Base-by-base conservation (phyloP, 2,113 vertebrate species). In the Nesogale talazaci region DNA sequence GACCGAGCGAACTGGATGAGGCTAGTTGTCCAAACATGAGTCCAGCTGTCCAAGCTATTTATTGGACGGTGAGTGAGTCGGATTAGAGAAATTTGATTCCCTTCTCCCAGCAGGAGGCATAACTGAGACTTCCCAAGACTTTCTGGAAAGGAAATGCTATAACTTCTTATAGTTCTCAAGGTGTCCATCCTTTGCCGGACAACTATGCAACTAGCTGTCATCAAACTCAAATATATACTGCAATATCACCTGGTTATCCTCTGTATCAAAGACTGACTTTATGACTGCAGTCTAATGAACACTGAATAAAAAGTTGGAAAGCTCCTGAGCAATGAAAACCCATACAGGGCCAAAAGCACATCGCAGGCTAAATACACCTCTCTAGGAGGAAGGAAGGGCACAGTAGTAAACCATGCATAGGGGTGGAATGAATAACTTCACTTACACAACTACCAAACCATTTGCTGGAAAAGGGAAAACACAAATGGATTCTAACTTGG, bases 361-460 rank as follows among this genome's bases (percentile, higher is more conserved):
- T 12, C 38, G 0, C 5, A 65, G 14, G 2, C 20, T 52, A 0
- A 2, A 2, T 6, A 29, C 17, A 20, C 14, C 12, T 56, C 59
- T 57, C 12, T 22, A 15, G 52, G 31, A 65, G 29, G 17, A 46
- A 81, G 23, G 17, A 23, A 72, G 22, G 14, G 16, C 0, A 69
- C 4, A 22, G 59, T 6, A 57, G 6, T 27, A 79, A 75, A 57
- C 3, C 29, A 42, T 38, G 34, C 1, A 9, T 9, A 9, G 6
- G 1, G 69, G 6, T 25, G 83, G 57, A 19, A 10, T 23, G 10
- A 52, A 16, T 29, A 63, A 12, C 74, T 69, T 40, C n/a, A 78
- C 0, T 80, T 36, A 0, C 79, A 67, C 0, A 15, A 38, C 65
- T 14, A 72, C 12, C 23, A 72, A 52, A 72, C 31, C 15, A 57